Base-by-base conservation (phyloP, 2,113 vertebrate genomes). In the Cyphomyrus plagiostoma region DNA sequence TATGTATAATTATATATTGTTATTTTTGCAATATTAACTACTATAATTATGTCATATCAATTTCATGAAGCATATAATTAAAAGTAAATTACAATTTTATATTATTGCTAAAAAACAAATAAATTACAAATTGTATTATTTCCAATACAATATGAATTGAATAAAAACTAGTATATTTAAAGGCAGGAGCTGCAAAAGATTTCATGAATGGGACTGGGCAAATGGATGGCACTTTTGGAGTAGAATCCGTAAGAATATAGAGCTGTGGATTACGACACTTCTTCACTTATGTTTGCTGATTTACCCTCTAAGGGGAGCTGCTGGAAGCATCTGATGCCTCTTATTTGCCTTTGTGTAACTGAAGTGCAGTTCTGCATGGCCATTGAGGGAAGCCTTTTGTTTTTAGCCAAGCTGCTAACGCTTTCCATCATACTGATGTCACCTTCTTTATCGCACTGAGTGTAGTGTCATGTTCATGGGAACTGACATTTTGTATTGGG, bases 151-250 rank as follows among this genome's bases (percentile, higher is more conserved):
- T 42, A 35, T 80, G 30, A 80, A 42, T 19, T 80, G 74, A 80
- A 80, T 42, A 80, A 39, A 42, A 42, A 80, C 35, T 42, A 42
- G 35, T 35, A 80, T 80, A 42, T 80, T 80, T 80, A 80, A 80
- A 19, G 74, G 74, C 35, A 19, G 97, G 82, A 84, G 96, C 97
- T 96, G 96, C 96, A 95, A 97, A 96, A 96, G 97, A 96, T 96
- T 95, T 96, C 95, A 96, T 97, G 97, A 97, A 96, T 96, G 96
- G 95, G 95, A 96, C 92, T 92, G 93, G 94, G 94, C 96, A 94
- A 95, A 96, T 96, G 97, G 98, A 97, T 98, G 97, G 97, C 96
- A 97, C 97, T 97, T 98, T 97, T 97, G 96, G 98, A 93, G 98
- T 98, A 97, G 96, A 97, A 97, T 97, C 97, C 95, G 94, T 96